A percentile compares a stretch with the other conserved stretches of the same genome.
These are phyloP conservation scores for Trachelus iudaicus DNA, from an alignment of 2,888 invertebrate genomes.

Conservation along the genomic window DNA sequence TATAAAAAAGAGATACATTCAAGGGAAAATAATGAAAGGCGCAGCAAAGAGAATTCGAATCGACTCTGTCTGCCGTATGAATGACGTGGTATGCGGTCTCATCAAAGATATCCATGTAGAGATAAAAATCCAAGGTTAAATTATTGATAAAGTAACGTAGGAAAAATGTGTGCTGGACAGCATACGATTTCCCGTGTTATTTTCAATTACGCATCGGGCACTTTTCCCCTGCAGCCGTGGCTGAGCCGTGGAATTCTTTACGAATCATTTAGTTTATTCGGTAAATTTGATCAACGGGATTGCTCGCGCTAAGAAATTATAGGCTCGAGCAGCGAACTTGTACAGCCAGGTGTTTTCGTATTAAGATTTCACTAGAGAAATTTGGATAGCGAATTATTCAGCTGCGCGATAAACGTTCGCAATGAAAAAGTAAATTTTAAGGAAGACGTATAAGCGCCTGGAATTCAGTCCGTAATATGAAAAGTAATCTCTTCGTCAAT, in stretches of 20 bases:
- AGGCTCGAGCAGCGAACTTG: no score
- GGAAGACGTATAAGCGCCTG: background rate
- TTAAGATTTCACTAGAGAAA: no score
- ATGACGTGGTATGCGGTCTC: background rate
- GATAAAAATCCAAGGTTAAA: slow-evolving; percentile 1
- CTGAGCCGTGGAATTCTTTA: background rate
- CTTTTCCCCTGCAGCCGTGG: background rate
- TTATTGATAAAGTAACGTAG: slow-evolving; percentile 1
- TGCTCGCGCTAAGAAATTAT: no score
- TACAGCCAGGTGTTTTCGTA: no score
- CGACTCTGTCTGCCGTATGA: background rate
- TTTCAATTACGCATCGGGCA: no score
- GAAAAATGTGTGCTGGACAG: no score
- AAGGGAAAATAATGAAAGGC: slow-evolving; percentile 5
- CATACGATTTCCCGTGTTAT: no score
- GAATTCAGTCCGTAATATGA: slow-evolving; percentile 36
- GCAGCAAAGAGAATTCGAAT: background rate
- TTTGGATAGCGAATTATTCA: no score
- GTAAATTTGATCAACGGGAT: background rate
- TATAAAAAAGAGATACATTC: background rate
- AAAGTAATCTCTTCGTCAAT: slow-evolving; percentile 29
- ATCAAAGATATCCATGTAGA: background rate
- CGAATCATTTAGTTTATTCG: background rate
- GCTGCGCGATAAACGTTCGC: background rate
- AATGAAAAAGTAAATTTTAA: slow-evolving; percentile 1